Evolutionary conservation across 1,140 invertebrate species (phyloP).

Genomic region (Brachionus angularis): DNA sequence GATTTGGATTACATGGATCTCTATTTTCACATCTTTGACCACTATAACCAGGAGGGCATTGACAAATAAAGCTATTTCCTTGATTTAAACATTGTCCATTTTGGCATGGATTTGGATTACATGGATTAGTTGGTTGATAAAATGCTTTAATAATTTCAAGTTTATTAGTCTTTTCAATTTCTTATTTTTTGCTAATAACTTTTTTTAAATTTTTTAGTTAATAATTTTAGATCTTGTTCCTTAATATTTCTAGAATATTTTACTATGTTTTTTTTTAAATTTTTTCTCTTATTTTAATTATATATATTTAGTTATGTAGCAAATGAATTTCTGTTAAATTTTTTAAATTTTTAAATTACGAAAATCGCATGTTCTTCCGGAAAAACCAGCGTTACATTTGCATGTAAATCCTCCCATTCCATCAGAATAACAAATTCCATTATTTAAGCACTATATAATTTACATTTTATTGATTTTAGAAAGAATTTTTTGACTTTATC

Average conservation of each 20-base stretch:
- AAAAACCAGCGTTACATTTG: constrained; percentile 44
- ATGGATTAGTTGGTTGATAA: constrained; percentile 34
- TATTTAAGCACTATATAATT: constrained; percentile 21
- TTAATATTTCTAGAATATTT: no score
- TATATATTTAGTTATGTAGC: no score
- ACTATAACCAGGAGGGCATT: constrained; percentile 49
- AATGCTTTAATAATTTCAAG: background rate
- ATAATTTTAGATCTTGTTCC: no score
- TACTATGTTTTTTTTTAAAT: no score
- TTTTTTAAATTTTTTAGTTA: no score
- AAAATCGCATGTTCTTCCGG: constrained; percentile 47
- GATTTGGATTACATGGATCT: no score
- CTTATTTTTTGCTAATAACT: no score
- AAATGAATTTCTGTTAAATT: no score
- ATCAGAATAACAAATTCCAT: constrained; percentile 36
- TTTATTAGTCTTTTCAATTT: no score
- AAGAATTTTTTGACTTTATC: background rate
- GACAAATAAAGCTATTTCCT: constrained; percentile 59
- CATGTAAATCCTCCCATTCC: constrained; percentile 39
- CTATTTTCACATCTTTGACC: constrained; percentile 47
- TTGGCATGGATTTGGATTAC: constrained; percentile 26
- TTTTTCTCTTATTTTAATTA: no score
- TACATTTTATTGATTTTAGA: background rate
- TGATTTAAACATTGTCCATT: constrained; percentile 39
- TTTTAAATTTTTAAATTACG: background rate